Evolutionary conservation across 1,140 invertebrate genomes (phyloP), one percentile per base, ranked within the genome.

Genomic region (Lepidostoma basale): DNA sequence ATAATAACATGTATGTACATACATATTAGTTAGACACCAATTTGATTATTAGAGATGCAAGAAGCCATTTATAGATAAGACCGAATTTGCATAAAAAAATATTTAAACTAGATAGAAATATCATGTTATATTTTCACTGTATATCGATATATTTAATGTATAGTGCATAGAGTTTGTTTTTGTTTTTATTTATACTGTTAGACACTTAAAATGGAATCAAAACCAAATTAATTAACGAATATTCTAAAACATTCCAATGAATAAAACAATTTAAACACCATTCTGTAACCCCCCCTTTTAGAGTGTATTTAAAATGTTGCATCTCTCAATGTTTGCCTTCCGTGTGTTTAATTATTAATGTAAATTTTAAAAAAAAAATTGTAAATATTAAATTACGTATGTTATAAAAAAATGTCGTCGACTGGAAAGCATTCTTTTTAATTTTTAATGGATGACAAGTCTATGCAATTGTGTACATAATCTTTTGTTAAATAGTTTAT

Each of bases 401-500:
- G 8, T 30, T 16, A 47, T 20, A 20, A 16, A 22, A 30, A 56
- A 56, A 56, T 56, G 52, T 33, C 6, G n/a, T 36, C 26, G 26
- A 56, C 33, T 56, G 33, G 23, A 56, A 8, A 56, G 3, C 52
- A 26, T 56, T 22, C 26, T 30, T 56, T 63, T 36, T 33, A 18
- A 23, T 28, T 26, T 42, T 36, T 36, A 60, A 47, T n/a, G 60
- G 39, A 42, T 47, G 60, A 67, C 64, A 47, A 67, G 54, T 67
- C 64, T 58, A 60, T 40, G 54, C 59, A 66, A 72, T 66, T 58
- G 54, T 72, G 67, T 72, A 72, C 12, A 72, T 72, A 68, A 9
- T 45, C 67, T 62, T 68, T 72, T 72, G 67, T 72, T 72, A 68
- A 62, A 68, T 67, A 72, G 45, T 72, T 58, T 72, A 47, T 70